These are phyloP conservation scores for Sycophaga agraensis DNA, from an alignment of 1,140 invertebrate species.

Conservation along the genomic window DNA sequence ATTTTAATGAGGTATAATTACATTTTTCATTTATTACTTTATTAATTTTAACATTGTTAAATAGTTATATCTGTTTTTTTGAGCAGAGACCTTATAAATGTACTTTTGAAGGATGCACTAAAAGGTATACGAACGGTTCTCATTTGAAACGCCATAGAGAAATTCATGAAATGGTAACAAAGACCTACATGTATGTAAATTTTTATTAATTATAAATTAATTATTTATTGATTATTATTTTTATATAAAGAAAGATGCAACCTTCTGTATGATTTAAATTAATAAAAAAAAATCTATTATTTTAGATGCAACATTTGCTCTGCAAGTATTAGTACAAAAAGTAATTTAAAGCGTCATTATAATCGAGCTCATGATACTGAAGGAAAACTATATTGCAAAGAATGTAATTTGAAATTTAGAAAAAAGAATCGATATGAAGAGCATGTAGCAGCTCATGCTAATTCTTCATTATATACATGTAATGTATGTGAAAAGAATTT, in stretches of 20 bases:
- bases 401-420: conserved; percentile 24
- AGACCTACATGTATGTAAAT: conserved; percentile 19
- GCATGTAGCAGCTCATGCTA: conserved; percentile 15
- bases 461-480: conserved; percentile 17
- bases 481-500: conserved; percentile 18
- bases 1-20: conserved; percentile 16
- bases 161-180: background rate
- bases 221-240: background rate
- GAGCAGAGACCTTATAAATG: conserved; percentile 30
- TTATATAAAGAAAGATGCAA: too few species aligned
- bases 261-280: too few species aligned
- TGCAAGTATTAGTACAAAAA: conserved; percentile 11
- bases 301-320: conserved; percentile 23
- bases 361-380: conserved; percentile 16
- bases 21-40: background rate
- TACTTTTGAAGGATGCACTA: conserved; percentile 15
- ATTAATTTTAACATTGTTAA: too few species aligned
- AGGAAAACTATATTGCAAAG: conserved; percentile 6
- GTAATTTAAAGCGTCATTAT: conserved; percentile 28
- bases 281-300: background rate
- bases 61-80: background rate
- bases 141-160: conserved; percentile 27
- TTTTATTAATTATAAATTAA: background rate
- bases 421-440: conserved; percentile 25
- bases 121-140: conserved; percentile 20